A percentile compares a stretch with the other conserved stretches of the same genome.
Evolutionary conservation across 1,140 invertebrate species (phyloP).

Genomic region (Lucilia sericata): DNA sequence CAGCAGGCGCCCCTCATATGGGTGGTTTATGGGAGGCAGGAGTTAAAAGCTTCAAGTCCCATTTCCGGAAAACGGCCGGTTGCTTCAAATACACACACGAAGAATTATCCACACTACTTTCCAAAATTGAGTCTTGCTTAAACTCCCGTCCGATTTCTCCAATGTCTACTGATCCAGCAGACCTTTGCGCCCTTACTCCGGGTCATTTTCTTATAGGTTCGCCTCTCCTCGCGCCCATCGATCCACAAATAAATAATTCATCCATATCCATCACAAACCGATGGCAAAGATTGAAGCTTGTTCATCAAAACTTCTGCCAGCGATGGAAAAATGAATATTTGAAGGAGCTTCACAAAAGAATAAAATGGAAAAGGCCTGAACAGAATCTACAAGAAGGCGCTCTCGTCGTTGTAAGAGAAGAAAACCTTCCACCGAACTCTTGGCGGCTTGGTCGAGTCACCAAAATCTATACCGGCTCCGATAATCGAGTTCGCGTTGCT

Average conservation of each 20-base stretch:
- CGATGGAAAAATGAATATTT: slow-evolving; percentile 2
- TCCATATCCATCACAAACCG: neutral
- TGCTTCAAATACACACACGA: neutral
- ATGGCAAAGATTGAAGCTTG: neutral
- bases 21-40: too few relatives aligned
- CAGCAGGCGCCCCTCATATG: too few relatives aligned
- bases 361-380: neutral
- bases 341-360: neutral
- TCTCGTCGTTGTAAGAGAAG: neutral
- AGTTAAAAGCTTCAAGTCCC: too few relatives aligned
- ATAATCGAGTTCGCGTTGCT: too few relatives aligned
- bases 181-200: neutral
- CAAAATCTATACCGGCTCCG: too few relatives aligned
- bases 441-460: too few relatives aligned
- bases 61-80: neutral
- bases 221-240: neutral
- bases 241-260: neutral
- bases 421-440: too few relatives aligned
- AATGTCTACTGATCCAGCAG: neutral
- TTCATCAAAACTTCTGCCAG: neutral
- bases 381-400: neutral
- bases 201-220: neutral
- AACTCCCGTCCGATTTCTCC: neutral
- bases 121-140: neutral
- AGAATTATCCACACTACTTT: neutral